Evolutionary conservation across 2,888 invertebrate species (phyloP), one percentile per base, ranked within the genome.

Genomic region (Ectemnius lituratus): DNA sequence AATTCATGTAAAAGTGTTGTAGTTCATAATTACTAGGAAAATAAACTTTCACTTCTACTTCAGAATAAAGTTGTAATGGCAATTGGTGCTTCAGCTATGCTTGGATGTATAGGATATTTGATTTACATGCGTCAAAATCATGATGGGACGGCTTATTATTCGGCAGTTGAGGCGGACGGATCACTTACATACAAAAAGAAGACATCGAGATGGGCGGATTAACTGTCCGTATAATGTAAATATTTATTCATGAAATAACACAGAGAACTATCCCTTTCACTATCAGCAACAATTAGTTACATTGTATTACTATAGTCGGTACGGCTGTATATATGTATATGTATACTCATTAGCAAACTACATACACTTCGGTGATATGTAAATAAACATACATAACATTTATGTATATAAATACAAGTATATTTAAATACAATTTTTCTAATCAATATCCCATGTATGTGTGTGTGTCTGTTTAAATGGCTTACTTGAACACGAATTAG

Each of bases 41-140:
- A 37, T 37, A 37, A 8, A 37, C 37, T 37, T 37, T 11, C 37
- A 37, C 0, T 37, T 52, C n/a, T 16, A 16, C 16, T 94, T 80
- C 92, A 97, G 97, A 98, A 98, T 91, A 94, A 95, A 84, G 93
- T 95, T 2, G 94, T 97, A 78, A 98, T 98, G 97, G 94, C 93
- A 46, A 86, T 97, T 76, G 98, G 98, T 60, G 87, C 95, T n/a
- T 91, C 94, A 62, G 95, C 95, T 65, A 94, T 97, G 86, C 92
- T 94, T 14, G 91, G 95, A 16, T 95, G 96, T 81, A 90, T 95
- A 68, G 96, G 95, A 13, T 98, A 97, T 88, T 94, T 98, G 74
- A 93, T 95, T 3, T 98, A 97, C 87, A 97, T 97, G 96, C 94
- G 96, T 80, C 92, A 93, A 65, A 95, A 95, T 90, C 96, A 96